Conservation (phyloP, 2,797 vertebrate species). For the Catostomus latipinnis region DNA sequence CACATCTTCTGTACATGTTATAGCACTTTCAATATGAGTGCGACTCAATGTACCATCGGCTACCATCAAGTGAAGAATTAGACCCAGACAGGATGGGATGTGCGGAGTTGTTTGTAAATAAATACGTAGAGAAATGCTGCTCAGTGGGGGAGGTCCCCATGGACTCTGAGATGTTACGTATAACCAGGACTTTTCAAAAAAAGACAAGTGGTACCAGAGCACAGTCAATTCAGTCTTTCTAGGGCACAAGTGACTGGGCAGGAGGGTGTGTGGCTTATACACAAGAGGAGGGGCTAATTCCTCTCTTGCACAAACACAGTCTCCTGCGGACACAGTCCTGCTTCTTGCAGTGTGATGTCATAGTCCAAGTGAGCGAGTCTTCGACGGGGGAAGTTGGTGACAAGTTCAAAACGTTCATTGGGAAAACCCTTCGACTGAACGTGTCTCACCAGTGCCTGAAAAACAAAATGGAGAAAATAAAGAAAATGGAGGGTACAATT, state of each 20-base stretch:
- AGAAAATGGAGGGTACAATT: background rate
- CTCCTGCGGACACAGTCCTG: constrained; percentile 98
- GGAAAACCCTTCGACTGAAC: constrained; percentile 97
- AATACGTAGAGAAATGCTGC: constrained; percentile 51
- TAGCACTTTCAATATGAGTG: constrained; percentile 13
- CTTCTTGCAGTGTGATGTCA: constrained; percentile 98
- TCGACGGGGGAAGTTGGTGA: constrained; percentile 98
- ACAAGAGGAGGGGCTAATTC: constrained; percentile 83
- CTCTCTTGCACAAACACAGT: constrained; percentile 99
- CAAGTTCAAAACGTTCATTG: constrained; percentile 97
- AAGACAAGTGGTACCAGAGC: constrained; percentile 16
- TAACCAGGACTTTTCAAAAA: constrained; percentile 26
- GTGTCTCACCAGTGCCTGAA: constrained; percentile 92
- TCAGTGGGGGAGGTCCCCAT: background rate
- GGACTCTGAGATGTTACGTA: constrained; percentile 26
- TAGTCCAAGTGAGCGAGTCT: constrained; percentile 99
- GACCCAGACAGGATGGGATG: constrained; percentile 16
- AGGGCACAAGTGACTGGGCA: constrained; percentile 35
- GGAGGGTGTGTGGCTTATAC: constrained; percentile 49
- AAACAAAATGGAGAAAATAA: constrained; percentile 39
- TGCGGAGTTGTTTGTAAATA: constrained; percentile 55
- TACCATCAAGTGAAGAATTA: constrained; percentile 5
- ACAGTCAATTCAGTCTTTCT: constrained; percentile 35
- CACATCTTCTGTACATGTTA: constrained; percentile 1
- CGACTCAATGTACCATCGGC: background rate